phyloP scores from a whole-genome alignment of 2,113 vertebrate genomes.

The Oreochromis tanganicae region DNA sequence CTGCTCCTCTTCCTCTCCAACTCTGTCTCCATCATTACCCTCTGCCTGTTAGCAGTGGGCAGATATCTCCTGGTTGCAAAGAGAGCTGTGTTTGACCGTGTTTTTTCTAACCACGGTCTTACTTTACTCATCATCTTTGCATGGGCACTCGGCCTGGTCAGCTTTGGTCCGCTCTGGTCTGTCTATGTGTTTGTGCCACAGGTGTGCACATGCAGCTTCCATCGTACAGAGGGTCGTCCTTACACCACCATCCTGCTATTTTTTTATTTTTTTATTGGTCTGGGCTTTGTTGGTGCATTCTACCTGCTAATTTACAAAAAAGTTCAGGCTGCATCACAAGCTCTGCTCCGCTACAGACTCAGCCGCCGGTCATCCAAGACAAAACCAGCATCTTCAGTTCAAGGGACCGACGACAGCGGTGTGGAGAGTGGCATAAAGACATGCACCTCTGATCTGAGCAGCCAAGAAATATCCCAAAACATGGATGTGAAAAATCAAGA shows the following conservation, averaged over 20 bases:
- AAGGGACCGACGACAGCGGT: conserved; percentile 71
- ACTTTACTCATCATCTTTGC: conserved; percentile 60
- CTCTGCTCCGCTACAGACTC: conserved; percentile 74
- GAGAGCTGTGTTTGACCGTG: conserved; percentile 67
- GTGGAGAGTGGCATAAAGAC: conserved; percentile 58
- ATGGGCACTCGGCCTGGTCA: conserved; percentile 74
- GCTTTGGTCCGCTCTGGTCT: conserved; percentile 80
- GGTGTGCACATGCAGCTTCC: conserved; percentile 89
- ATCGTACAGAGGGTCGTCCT: conserved; percentile 76
- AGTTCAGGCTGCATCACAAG: conserved; percentile 68
- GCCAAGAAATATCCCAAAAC: conserved; percentile 8
- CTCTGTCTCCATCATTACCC: conserved; percentile 82
- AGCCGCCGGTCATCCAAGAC: conserved; percentile 56
- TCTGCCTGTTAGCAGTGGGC: conserved; percentile 80
- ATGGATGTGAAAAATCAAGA: background rate
- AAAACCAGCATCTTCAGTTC: conserved; percentile 17
- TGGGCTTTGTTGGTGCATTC: conserved; percentile 78
- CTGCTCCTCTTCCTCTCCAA: conserved; percentile 83
- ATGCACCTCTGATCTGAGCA: conserved; percentile 61
- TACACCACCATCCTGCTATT: conserved; percentile 82
- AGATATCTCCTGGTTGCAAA: conserved; percentile 80
- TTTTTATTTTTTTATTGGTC: conserved; percentile 79
- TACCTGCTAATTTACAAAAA: conserved; percentile 81
- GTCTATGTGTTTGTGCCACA: conserved; percentile 77
- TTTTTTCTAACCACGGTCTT: conserved; percentile 71